Evolutionary conservation across 30 jellyfish, hydroid and myxozoan genomes (phyloP), one percentile per base, ranked within the genome.

Genomic region (Turritopsis dohrnii): DNA sequence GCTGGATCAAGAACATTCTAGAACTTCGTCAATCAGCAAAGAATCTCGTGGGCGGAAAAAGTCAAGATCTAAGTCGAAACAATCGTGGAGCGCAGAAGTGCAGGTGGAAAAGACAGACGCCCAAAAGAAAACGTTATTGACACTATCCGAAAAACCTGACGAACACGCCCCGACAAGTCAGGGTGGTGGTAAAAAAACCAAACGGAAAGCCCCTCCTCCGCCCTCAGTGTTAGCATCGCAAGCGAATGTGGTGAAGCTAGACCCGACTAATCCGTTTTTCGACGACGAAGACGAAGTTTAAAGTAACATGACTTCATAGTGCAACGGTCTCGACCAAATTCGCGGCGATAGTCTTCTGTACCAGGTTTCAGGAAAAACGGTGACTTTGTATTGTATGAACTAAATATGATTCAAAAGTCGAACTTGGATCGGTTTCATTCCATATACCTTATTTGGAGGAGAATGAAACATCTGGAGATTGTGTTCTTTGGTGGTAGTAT

Each of bases 181-280:
- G 80, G 29, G 27, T 30, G 60, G 13, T 41, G 9, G 5, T 41
- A 80, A 80, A 65, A 27, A 53, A 75, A 76, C 92, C 18, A 85
- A 54, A 75, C 92, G 83, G 1, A 31, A 60, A 75, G 88, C 89
- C 5, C 89, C 85, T 29, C 75, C 87, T 65, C 82, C 83, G 21
- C 82, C 69, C 24, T 17, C 22, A 22, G 53, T 65, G 18, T 27
- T 69, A 0, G 77, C 27, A 7, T 30, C 23, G 13, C 16, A 26
- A n/a, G 60, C 73, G 60, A 27, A 19, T 1, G 83, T 20, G 1
- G 83, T n/a, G 18, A 74, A 74, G 53, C 71, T 41, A 21, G 77
- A 69, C 28, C 28, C 31, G 17, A 69, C 77, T 7, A 84, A 84
- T 80, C 92, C 96, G 52, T 89, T 90, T 83, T 72, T 72, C 41